Conservation (phyloP, 2,797 vertebrate genomes). For the Brotogeris chrysoptera region DNA sequence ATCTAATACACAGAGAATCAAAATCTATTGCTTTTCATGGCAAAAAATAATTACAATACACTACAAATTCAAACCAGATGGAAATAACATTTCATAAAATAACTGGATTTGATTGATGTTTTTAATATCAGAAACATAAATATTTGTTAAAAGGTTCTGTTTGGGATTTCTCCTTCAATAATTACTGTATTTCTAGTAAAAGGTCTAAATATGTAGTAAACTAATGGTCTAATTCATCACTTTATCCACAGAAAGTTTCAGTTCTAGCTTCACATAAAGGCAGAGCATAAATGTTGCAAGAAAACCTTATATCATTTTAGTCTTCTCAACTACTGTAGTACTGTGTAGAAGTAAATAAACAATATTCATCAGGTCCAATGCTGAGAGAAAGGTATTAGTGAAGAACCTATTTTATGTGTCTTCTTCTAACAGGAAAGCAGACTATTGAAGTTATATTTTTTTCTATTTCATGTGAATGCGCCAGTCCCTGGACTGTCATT, state of each 20-base stretch:
- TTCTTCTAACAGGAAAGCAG: not conserved
- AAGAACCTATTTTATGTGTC: not conserved
- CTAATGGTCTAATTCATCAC: not conserved
- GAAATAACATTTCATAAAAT: not conserved
- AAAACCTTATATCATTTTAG: rapidly evolving
- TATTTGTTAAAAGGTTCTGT: not conserved
- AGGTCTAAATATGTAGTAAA: not conserved
- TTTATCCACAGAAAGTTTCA: not conserved
- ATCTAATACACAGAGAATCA: not conserved
- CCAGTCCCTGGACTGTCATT: not conserved
- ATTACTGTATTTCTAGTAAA: not conserved
- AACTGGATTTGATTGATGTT: not conserved
- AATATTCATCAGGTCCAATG: not conserved
- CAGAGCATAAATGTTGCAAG: not conserved
- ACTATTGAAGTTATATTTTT: not conserved
- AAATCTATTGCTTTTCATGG: not conserved
- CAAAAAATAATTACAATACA: not conserved
- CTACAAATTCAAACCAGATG: not conserved
- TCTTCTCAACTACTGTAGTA: not conserved
- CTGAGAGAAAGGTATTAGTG: not conserved
- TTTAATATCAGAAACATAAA: not conserved
- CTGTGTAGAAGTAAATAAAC: not conserved
- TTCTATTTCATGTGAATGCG: not conserved
- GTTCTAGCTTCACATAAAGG: not conserved
- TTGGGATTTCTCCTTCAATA: not conserved